Conservation (phyloP, 2,888 invertebrate species). For the Cosmia trapezina region DNA sequence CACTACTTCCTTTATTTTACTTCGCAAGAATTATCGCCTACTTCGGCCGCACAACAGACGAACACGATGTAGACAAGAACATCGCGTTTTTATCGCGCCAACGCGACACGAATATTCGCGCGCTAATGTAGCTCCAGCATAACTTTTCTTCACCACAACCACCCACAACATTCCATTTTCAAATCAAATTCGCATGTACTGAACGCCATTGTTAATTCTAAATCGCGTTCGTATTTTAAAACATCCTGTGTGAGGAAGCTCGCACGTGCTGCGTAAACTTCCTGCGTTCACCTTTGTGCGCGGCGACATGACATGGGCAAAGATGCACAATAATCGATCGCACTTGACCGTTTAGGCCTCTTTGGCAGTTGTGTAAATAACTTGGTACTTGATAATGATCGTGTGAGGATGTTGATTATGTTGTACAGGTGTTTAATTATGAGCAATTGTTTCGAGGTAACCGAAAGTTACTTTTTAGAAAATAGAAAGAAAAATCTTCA, state of each 20-base stretch:
- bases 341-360: constrained; percentile 1
- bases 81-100: too few relatives aligned
- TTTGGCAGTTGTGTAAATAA: constrained; percentile 15
- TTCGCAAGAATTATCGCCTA: too few relatives aligned
- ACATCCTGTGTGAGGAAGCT: constrained; percentile 88
- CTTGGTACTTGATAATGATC: not conserved
- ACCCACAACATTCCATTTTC: constrained; percentile 11
- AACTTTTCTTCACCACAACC: not conserved
- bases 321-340: constrained; percentile 51
- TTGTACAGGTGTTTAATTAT: not conserved
- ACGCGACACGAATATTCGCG: too few relatives aligned
- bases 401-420: not conserved
- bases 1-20: too few relatives aligned
- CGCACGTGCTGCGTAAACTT: constrained; percentile 88
- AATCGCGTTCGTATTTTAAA: constrained; percentile 82
- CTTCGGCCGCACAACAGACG: too few relatives aligned
- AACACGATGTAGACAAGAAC: too few relatives aligned
- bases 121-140: too few relatives aligned
- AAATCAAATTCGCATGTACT: constrained; percentile 58
- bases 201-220: constrained; percentile 69
- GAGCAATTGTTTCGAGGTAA: not conserved
- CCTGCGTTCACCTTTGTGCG: constrained; percentile 76
- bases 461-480: not conserved
- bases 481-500: too few relatives aligned
- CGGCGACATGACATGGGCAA: constrained; percentile 48